These are phyloP conservation scores for Rotaria macrura DNA, from an alignment of 2,888 invertebrate species.

Conservation along the genomic window DNA sequence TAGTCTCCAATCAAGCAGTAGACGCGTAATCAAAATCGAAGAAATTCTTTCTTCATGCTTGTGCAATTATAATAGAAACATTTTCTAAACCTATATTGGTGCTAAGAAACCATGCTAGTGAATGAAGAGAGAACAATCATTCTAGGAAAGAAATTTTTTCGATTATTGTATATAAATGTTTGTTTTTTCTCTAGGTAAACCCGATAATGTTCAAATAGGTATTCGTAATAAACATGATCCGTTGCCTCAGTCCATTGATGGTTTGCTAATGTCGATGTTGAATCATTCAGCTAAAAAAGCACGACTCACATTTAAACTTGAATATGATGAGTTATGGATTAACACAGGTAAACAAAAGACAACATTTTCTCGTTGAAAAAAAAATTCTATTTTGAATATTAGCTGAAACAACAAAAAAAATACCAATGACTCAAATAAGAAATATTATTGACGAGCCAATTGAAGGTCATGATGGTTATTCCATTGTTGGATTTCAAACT, in stretches of 20 bases:
- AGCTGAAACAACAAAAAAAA: constrained; percentile 72
- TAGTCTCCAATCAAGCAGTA: too few species aligned
- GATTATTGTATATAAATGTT: too few species aligned
- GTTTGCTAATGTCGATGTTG: constrained; percentile 57
- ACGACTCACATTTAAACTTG: constrained; percentile 77
- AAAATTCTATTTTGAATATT: background rate
- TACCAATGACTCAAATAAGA: constrained; percentile 78
- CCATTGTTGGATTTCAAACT: constrained; percentile 14
- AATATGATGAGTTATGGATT: constrained; percentile 77
- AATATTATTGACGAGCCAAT: constrained; percentile 69
- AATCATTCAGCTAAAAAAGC: constrained; percentile 80
- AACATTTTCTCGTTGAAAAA: too few species aligned
- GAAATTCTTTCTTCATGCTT: too few species aligned
- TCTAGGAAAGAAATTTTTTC: too few species aligned
- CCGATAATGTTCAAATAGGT: background rate
- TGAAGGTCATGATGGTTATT: constrained; percentile 73
- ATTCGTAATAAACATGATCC: constrained; percentile 10
- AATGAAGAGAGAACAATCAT: too few species aligned
- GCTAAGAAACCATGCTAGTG: too few species aligned
- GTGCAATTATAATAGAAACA: too few species aligned
- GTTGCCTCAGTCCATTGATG: background rate
- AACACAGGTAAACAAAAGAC: constrained; percentile 66
- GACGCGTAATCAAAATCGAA: too few species aligned
- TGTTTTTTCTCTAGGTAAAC: background rate
- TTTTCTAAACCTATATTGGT: too few species aligned